A percentile compares a stretch with the other conserved stretches of the same genome.
Conservation (phyloP, 2,888 invertebrate genomes). For the Muschampia staudingeri region DNA sequence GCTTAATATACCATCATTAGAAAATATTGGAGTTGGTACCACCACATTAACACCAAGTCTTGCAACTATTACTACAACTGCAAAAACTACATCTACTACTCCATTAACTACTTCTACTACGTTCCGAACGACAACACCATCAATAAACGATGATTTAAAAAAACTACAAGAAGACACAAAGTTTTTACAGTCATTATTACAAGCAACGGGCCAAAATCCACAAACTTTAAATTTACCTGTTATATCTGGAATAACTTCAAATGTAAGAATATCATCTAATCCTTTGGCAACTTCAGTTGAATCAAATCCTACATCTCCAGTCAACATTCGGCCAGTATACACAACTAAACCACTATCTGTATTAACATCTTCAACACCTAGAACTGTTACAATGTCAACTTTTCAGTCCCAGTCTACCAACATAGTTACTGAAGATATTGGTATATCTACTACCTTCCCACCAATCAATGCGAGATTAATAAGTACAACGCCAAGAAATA, state of each 20-base stretch:
- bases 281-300: slow-evolving; percentile 82
- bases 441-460: slow-evolving; percentile 84
- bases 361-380: slow-evolving; percentile 76
- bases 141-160: slow-evolving; percentile 80
- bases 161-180: slow-evolving; percentile 85
- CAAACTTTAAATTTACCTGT: slow-evolving; percentile 77
- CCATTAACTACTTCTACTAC: slow-evolving; percentile 60
- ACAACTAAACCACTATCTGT: slow-evolving; percentile 76
- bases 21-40: slow-evolving; percentile 73
- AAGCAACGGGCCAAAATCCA: slow-evolving; percentile 81
- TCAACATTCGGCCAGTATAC: slow-evolving; percentile 82
- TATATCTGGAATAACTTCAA: slow-evolving; percentile 85
- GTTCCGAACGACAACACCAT: slow-evolving; percentile 71
- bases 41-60: slow-evolving; percentile 66
- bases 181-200: slow-evolving; percentile 85
- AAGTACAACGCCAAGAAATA: slow-evolving; percentile 69
- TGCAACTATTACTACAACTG: slow-evolving; percentile 61
- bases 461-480: slow-evolving; percentile 78
- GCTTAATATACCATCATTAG: slow-evolving; percentile 82
- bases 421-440: slow-evolving; percentile 77
- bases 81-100: slow-evolving; percentile 71
- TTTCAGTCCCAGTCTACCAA: slow-evolving; percentile 72
- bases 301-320: slow-evolving; percentile 83
- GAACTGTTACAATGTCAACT: slow-evolving; percentile 75
- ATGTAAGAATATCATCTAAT: slow-evolving; percentile 85